phyloP scores from a whole-genome alignment of 2,797 vertebrate genomes.

The Anas acuta region DNA sequence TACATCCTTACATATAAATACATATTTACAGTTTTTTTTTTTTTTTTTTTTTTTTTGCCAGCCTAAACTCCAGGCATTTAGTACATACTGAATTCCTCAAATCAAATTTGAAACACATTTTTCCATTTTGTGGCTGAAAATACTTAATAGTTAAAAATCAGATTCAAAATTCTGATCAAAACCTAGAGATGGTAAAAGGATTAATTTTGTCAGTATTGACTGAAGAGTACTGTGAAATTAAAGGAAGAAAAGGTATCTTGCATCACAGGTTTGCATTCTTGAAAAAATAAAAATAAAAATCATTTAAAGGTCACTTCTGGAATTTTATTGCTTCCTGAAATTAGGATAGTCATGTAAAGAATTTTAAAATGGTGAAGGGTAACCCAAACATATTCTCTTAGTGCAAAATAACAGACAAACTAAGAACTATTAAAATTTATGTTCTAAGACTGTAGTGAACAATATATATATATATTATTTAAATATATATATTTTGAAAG shows the following conservation, averaged over 20 bases:
- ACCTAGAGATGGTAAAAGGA: background rate
- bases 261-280: background rate
- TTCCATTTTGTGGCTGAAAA: background rate
- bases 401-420: background rate
- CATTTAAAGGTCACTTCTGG: background rate
- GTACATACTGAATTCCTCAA: background rate
- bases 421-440: background rate
- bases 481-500: slow-evolving; percentile 3
- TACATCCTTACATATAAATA: background rate
- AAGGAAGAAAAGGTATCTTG: background rate
- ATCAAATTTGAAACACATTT: background rate
- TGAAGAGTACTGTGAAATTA: background rate
- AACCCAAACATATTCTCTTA: background rate
- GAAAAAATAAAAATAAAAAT: background rate
- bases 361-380: background rate
- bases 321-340: background rate
- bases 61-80: background rate
- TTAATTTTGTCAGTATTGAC: background rate
- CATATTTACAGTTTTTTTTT: too few relatives aligned
- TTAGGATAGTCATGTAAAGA: background rate
- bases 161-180: background rate
- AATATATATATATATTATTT: background rate
- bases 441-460: slow-evolving; percentile 9
- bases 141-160: background rate
- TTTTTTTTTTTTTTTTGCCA: background rate